phyloP scores from a whole-genome alignment of 1,140 invertebrate species.

The Temnothorax curvispinosus region DNA sequence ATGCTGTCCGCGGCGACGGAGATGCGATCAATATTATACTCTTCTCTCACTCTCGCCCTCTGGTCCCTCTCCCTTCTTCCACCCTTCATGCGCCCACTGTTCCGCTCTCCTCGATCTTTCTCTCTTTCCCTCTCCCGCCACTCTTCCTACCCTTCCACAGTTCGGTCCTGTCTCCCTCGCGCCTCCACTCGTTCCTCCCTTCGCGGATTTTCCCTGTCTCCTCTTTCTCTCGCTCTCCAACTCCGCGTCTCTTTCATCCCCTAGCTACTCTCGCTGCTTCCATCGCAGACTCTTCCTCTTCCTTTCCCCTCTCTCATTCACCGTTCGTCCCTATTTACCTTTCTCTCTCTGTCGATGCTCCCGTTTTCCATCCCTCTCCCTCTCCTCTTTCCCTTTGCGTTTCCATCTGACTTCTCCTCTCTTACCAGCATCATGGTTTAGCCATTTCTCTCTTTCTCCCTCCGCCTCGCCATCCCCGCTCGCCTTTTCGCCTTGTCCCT shows the following conservation, averaged over 20 bases:
- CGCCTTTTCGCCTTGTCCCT: conserved; percentile 35
- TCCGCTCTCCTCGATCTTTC: conserved; percentile 47
- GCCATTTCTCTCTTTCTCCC: conserved; percentile 44
- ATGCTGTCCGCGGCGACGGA: conserved; percentile 84
- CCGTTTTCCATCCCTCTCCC: conserved; percentile 32
- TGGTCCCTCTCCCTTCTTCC: conserved; percentile 37
- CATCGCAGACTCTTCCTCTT: conserved; percentile 64
- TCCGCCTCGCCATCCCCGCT: conserved; percentile 52
- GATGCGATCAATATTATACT: conserved; percentile 86
- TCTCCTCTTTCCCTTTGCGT: conserved; percentile 31
- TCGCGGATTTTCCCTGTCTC: conserved; percentile 29
- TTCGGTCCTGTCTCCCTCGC: conserved; percentile 61
- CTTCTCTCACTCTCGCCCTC: conserved; percentile 72
- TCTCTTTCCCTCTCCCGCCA: conserved; percentile 55
- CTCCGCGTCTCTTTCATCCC: conserved; percentile 38
- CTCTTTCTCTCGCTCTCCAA: conserved; percentile 29
- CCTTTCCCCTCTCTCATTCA: conserved; percentile 24
- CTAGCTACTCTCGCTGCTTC: conserved; percentile 69
- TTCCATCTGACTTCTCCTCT: conserved; percentile 49
- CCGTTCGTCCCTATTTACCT: conserved; percentile 16
- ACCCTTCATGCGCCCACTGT: conserved; percentile 52
- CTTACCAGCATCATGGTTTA: conserved; percentile 31
- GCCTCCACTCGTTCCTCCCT: conserved; percentile 41
- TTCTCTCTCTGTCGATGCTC: conserved; percentile 62
- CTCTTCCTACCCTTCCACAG: conserved; percentile 17